Evolutionary conservation across 2,797 vertebrate genomes (phyloP), one percentile per base, ranked within the genome.

Genomic region (Myoxocephalus aenaeus): DNA sequence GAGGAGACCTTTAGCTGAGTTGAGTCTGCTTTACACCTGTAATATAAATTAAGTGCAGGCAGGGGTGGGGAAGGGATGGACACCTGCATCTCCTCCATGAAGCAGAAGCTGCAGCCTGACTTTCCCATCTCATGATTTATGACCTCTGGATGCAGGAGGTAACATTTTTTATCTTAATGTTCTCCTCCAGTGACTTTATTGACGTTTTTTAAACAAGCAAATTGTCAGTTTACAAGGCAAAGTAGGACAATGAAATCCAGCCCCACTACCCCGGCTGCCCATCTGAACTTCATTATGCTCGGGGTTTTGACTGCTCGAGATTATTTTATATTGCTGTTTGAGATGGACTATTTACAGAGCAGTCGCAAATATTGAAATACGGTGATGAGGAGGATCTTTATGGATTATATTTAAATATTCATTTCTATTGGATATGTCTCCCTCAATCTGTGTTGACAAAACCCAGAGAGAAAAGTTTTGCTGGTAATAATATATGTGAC

Each of bases 21-120:
- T 86, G 79, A 85, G 87, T 86, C 76, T 82, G 89, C 90, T 92
- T 89, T 91, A 92, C 88, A 92, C 87, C 89, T 93, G 90, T 92
- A 91, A 91, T 94, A 91, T 93, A 92, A 93, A 94, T 92, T 84
- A 90, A 92, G 87, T 72, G 91, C 17, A 40, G 82, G 71, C 76
- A 69, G 73, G 74, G 69, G 71, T 83, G 68, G 70, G 82, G 62
- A 79, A 69, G 50, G 77, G 76, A 81, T 77, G 85, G 67, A 89
- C 83, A 90, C 82, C 87, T 91, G 84, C 89, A 90, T 82, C 80
- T 83, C 83, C 65, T 83, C 71, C 77, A 75, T 42, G 46, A 80
- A 82, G 84, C 75, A 73, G 64, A 73, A 38, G 70, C 67, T 71
- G 71, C 73, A 70, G 51, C 67, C 72, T 72, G 83, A 82, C 75